phyloP scores from a whole-genome alignment of 2,113 vertebrate species.

The Grammomys dolichurus region DNA sequence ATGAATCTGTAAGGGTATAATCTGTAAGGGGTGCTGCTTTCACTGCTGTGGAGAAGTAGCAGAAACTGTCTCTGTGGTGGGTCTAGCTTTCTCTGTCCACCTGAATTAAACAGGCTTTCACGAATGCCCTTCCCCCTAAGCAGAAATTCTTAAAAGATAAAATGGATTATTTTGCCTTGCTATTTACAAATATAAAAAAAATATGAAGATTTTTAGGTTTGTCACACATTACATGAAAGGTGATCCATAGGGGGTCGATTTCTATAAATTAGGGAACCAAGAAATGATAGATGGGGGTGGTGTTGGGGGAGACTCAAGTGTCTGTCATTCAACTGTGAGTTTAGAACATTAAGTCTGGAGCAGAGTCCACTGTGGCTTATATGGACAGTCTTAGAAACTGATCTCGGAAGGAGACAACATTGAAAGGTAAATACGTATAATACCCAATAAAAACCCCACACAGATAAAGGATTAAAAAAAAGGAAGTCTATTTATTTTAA shows the following conservation, averaged over 20 bases:
- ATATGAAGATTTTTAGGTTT: constrained; percentile 14
- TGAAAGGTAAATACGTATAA: too few relatives aligned
- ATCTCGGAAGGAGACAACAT: too few relatives aligned
- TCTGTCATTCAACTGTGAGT: not conserved
- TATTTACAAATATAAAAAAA: constrained; percentile 3
- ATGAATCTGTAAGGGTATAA: not conserved
- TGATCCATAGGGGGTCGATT: not conserved
- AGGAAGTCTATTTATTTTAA: too few relatives aligned
- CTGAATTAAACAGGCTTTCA: constrained; percentile 20
- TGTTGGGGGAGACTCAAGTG: not conserved
- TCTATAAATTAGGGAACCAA: constrained; percentile 14
- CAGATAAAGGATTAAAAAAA: too few relatives aligned
- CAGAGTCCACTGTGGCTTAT: not conserved
- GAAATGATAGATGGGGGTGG: too few relatives aligned
- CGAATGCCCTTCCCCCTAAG: not conserved
- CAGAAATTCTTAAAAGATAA: constrained; percentile 37
- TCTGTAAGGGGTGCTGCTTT: not conserved
- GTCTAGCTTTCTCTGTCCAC: not conserved
- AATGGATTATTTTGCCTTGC: not conserved
- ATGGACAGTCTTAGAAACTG: not conserved
- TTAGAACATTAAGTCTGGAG: constrained; percentile 36
- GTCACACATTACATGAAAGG: not conserved
- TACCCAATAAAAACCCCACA: too few relatives aligned
- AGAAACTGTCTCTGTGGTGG: not conserved
- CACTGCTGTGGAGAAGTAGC: not conserved